These are phyloP conservation scores for Zoanthus gigantus DNA, from an alignment of 92 coral and sea anemone genomes.

Conservation along the genomic window DNA sequence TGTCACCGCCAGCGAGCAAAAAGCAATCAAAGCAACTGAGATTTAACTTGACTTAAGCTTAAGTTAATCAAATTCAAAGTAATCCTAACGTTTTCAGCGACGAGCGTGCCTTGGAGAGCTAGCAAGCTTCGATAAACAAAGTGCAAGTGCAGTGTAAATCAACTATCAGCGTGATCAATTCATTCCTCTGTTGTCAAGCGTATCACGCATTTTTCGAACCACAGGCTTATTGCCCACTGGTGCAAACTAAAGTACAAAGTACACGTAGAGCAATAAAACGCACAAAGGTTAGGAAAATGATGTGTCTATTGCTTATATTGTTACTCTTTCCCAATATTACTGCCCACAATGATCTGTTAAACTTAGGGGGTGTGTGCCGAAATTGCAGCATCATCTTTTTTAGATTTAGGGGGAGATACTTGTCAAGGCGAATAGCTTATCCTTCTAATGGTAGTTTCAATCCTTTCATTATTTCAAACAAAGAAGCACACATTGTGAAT, in stretches of 20 bases:
- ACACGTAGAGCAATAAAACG: conserved; percentile 39
- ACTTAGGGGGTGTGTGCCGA: conserved; percentile 48
- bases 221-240: not conserved
- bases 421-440: conserved; percentile 59
- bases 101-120: too few species aligned
- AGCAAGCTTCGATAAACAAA: too few species aligned
- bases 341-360: conserved; percentile 14
- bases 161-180: not conserved
- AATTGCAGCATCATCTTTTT: conserved; percentile 11
- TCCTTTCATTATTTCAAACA: conserved; percentile 54
- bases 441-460: conserved; percentile 44
- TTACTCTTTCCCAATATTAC: conserved; percentile 48
- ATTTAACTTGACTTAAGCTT: too few species aligned
- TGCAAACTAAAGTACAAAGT: not conserved
- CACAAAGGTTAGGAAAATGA: conserved; percentile 17
- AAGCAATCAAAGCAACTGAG: conserved; percentile 42
- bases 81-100: too few species aligned
- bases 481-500: conserved; percentile 64
- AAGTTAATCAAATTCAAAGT: too few species aligned
- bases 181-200: conserved; percentile 8
- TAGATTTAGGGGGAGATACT: conserved; percentile 60
- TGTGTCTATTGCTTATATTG: conserved; percentile 44
- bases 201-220: conserved; percentile 32
- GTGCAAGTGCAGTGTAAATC: too few species aligned
- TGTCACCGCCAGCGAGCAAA: not conserved